These are phyloP conservation scores for Centrocercus urophasianus DNA, from an alignment of 2,113 vertebrate genomes.

Conservation along the genomic window DNA sequence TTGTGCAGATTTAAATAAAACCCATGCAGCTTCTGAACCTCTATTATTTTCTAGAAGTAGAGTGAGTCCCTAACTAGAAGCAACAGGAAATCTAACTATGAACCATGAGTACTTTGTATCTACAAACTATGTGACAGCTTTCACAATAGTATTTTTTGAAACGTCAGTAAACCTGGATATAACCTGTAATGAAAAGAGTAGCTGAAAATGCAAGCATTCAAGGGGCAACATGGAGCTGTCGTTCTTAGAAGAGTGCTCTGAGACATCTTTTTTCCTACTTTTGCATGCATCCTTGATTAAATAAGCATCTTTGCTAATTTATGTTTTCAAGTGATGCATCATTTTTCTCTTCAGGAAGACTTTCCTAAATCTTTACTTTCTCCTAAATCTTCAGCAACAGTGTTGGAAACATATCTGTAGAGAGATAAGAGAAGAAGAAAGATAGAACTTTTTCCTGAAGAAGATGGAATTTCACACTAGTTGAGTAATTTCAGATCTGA, in stretches of 20 bases:
- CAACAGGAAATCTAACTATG: background rate
- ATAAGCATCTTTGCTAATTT: background rate
- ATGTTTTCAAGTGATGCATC: background rate
- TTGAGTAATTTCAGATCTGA: background rate
- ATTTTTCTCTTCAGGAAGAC: background rate
- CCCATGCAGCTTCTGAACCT: background rate
- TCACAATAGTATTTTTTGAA: background rate
- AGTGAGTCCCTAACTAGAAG: background rate
- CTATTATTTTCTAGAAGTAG: background rate
- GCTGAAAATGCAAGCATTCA: background rate
- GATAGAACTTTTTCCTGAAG: background rate
- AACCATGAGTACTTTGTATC: background rate
- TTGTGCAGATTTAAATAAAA: background rate
- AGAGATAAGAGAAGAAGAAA: background rate
- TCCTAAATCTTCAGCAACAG: background rate
- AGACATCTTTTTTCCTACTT: background rate
- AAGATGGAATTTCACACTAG: background rate
- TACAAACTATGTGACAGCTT: background rate
- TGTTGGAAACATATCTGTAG: background rate
- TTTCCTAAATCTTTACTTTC: background rate
- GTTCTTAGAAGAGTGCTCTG: background rate
- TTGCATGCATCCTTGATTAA: background rate
- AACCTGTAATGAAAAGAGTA: background rate
- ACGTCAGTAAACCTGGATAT: background rate
- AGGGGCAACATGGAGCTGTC: background rate